Percentiles rank a stretch among this genome's conserved stretches.
Conservation (phyloP, 2,797 vertebrate species). For the Synanceia verrucosa region DNA sequence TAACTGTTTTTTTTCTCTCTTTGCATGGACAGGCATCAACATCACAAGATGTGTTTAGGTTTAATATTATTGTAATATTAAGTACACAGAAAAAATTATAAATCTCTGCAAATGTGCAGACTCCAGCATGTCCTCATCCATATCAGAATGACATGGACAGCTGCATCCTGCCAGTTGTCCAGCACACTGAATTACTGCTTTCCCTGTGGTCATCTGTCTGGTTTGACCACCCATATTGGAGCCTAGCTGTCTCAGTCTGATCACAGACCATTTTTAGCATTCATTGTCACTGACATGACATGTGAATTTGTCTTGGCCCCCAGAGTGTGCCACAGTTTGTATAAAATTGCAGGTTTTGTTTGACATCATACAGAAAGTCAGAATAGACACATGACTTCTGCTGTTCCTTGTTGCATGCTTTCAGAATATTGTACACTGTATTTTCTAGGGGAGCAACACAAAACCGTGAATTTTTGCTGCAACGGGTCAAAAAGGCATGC, state of each 20-base stretch:
- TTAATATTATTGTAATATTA: not conserved
- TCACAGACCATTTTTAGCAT: slow-evolving; percentile 67
- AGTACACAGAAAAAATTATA: not conserved
- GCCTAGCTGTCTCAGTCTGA: slow-evolving; percentile 56
- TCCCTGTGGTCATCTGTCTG: slow-evolving; percentile 64
- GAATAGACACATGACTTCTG: not conserved
- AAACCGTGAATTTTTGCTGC: not conserved
- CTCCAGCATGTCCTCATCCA: slow-evolving; percentile 10
- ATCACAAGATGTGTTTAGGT: not conserved
- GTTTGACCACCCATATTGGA: slow-evolving; percentile 66
- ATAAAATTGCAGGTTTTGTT: slow-evolving; percentile 75
- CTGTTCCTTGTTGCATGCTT: not conserved
- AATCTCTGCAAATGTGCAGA: not conserved
- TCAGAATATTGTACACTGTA: not conserved
- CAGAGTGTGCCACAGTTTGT: slow-evolving; percentile 51
- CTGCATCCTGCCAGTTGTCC: slow-evolving; percentile 50
- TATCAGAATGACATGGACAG: slow-evolving; percentile 41
- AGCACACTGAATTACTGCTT: slow-evolving; percentile 73
- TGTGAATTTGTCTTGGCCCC: slow-evolving; percentile 76
- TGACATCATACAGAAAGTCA: slow-evolving; percentile 2
- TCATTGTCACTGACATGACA: slow-evolving; percentile 74
- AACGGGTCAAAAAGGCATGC: not conserved
- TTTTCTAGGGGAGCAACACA: not conserved
- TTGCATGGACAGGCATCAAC: not conserved
- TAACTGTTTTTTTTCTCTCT: slow-evolving; percentile 1